A percentile compares a stretch with the other conserved stretches of the same genome.
phyloP scores from a whole-genome alignment of 1,140 invertebrate genomes.

The Meloidogyne exigua region DNA sequence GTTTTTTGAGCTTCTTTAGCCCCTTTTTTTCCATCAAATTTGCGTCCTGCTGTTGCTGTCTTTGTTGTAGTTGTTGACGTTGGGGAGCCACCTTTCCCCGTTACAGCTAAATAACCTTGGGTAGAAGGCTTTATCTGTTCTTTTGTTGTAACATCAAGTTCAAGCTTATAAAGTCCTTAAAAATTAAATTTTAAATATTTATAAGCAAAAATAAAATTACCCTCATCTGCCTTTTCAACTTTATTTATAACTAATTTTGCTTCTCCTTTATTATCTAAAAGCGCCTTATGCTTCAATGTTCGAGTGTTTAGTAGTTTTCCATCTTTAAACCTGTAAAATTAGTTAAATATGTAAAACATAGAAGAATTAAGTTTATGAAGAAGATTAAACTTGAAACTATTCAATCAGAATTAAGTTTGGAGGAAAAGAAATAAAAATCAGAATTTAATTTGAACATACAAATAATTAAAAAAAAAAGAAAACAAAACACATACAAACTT shows the following conservation, averaged over 20 bases:
- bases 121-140: conserved; percentile 12
- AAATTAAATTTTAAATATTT: not conserved
- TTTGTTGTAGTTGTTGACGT: not conserved
- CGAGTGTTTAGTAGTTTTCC: conserved; percentile 19
- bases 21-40: not conserved
- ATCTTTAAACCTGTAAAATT: conserved; percentile 21
- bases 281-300: conserved; percentile 20
- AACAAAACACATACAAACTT: no score
- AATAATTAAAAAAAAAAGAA: no score
- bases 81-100: not conserved
- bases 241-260: conserved; percentile 21
- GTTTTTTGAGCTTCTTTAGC: conserved; percentile 4
- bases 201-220: not conserved
- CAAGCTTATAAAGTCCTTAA: conserved; percentile 20
- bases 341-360: not conserved
- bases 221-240: conserved; percentile 18
- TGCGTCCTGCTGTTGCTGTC: not conserved
- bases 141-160: conserved; percentile 14
- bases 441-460: no score
- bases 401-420: no score
- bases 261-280: conserved; percentile 15
- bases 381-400: no score
- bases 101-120: conserved; percentile 3
- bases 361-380: no score
- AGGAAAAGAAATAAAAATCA: no score